Evolutionary conservation across 2,797 vertebrate genomes (phyloP), one percentile per base, ranked within the genome.

Genomic region (Pseudopleuronectes americanus): DNA sequence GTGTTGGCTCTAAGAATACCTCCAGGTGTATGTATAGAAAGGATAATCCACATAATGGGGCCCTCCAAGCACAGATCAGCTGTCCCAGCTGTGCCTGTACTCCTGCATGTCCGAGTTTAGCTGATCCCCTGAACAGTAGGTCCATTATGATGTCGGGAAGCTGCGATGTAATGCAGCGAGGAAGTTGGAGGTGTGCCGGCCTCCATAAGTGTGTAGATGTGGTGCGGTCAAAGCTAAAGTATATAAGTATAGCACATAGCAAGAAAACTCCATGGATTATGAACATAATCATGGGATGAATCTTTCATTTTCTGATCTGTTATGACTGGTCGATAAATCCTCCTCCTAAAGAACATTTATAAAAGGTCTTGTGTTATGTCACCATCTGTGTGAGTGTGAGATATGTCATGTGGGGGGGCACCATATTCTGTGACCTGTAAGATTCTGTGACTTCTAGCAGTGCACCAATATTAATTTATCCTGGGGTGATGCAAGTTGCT

Each of bases 1-100:
- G 26, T 19, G 14, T 26, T 47, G 56, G 48, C 64, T 79, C 65
- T 70, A 65, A 78, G 75, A 85, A 81, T 77, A 75, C 57, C 38
- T 67, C 57, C 71, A 55, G 53, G 61, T 73, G 84, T 88, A 90
- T 83, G 68, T 89, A 86, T 90, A 86, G 88, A 84, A 81, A 79
- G 77, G 83, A 84, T 85, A 79, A 85, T 84, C 70, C 57, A 23
- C 26, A 48, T 80, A 85, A 83, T 82, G 67, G 81, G 51, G 41
- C 74, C 74, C 75, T 65, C 57, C 24, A 45, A 10, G 13, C 54
- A 24, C 49, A 78, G 72, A 87, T 82, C 77, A 80, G 76, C 70
- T 55, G 59, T 68, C 72, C 84, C 84, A 87, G 76, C 81, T 82
- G 68, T 81, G 79, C 73, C 71, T 65, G 63, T 59, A 8, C 72